phyloP scores from a whole-genome alignment of 2,888 invertebrate species.

The Cordilura impudica region DNA sequence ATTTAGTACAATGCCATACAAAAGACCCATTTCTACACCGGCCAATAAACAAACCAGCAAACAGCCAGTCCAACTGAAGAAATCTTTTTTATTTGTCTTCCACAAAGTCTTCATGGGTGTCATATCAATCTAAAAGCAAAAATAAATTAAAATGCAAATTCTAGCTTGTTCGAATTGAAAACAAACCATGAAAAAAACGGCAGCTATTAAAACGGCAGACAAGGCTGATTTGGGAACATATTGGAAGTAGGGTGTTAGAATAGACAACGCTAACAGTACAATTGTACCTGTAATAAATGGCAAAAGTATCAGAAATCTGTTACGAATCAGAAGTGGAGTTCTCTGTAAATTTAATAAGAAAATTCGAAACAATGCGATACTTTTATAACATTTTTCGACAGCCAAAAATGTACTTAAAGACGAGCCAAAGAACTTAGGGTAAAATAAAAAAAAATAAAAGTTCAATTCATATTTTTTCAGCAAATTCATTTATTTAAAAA shows the following conservation, averaged over 20 bases:
- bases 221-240: slow-evolving; percentile 91
- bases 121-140: slow-evolving; percentile 79
- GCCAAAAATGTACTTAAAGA: too few species aligned
- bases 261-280: slow-evolving; percentile 88
- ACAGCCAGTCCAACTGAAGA: slow-evolving; percentile 83
- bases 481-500: too few species aligned
- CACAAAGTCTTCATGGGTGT: slow-evolving; percentile 79
- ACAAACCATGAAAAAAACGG: slow-evolving; percentile 89
- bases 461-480: too few species aligned
- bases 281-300: slow-evolving; percentile 81
- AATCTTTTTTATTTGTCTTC: slow-evolving; percentile 81
- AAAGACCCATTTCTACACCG: slow-evolving; percentile 89
- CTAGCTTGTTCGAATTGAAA: not conserved
- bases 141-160: slow-evolving; percentile 45
- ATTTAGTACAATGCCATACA: slow-evolving; percentile 84
- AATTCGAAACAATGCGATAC: not conserved
- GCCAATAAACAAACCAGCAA: slow-evolving; percentile 83
- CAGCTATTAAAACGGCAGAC: slow-evolving; percentile 92
- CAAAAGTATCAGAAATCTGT: too few species aligned
- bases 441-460: too few species aligned
- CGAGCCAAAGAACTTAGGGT: too few species aligned
- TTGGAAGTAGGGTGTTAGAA: slow-evolving; percentile 92
- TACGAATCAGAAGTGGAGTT: too few species aligned
- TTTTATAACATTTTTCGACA: too few species aligned
- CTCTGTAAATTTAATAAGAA: not conserved